Evolutionary conservation across 1,140 invertebrate species (phyloP).

Genomic region (Pseudachorutes palmiensis): DNA sequence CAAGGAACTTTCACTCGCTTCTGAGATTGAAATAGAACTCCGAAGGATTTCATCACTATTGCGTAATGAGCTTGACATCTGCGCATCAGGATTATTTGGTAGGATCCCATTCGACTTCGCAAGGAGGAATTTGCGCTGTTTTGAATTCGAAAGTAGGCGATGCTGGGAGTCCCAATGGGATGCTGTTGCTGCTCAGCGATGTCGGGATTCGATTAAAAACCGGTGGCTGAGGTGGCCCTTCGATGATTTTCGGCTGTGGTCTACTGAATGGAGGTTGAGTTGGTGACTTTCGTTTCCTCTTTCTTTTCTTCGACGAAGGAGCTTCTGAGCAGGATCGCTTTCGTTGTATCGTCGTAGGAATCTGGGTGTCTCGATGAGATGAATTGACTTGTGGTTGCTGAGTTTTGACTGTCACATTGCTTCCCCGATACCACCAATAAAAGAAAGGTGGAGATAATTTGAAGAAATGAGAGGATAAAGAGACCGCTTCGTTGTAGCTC

Average conservation of each 20-base stretch:
- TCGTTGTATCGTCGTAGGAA: neutral
- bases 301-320: neutral
- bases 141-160: neutral
- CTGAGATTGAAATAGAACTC: neutral
- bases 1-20: neutral
- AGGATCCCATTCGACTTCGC: neutral
- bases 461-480: constrained; percentile 25
- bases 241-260: too few relatives aligned
- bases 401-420: neutral
- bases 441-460: constrained; percentile 16
- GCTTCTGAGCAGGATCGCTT: neutral
- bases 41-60: neutral
- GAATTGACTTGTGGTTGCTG: neutral
- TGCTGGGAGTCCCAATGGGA: neutral
- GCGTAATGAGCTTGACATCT: neutral
- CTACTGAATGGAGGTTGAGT: too few relatives aligned
- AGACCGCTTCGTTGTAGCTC: constrained; percentile 33
- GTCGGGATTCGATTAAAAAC: neutral
- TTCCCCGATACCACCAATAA: constrained; percentile 6
- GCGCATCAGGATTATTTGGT: neutral
- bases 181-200: neutral
- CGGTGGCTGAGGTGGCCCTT: neutral
- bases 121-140: neutral
- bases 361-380: neutral
- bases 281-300: neutral